Conservation (phyloP, 2,113 vertebrate genomes). For the Leucoraja erinaceus region DNA sequence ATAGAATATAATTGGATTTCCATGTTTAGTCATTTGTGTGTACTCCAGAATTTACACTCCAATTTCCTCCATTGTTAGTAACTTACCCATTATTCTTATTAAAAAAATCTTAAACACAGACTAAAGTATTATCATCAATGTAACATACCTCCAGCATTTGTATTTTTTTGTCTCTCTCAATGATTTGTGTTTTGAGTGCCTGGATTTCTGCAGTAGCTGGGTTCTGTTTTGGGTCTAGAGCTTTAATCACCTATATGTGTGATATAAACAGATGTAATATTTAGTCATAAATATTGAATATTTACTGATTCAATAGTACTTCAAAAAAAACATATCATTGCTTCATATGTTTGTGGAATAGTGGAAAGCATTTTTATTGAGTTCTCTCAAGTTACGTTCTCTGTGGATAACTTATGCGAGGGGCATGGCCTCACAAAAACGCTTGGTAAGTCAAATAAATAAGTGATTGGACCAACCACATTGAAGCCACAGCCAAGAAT, state of each 20-base stretch:
- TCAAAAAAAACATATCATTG: not conserved
- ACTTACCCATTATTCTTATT: not conserved
- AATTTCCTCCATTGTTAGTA: too few relatives aligned
- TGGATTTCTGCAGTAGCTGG: constrained; percentile 94
- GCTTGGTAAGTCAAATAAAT: not conserved
- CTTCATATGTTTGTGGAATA: not conserved
- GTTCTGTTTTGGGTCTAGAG: constrained; percentile 89
- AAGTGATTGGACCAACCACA: too few relatives aligned
- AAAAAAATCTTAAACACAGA: not conserved
- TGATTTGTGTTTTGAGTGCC: constrained; percentile 73
- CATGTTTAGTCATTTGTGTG: too few relatives aligned
- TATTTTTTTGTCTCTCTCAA: constrained; percentile 82
- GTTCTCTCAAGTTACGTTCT: not conserved
- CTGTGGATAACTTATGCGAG: not conserved
- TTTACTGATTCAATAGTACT: not conserved
- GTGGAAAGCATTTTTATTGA: not conserved
- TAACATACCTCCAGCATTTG: constrained; percentile 70
- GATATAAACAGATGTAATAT: not conserved
- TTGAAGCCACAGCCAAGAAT: too few relatives aligned
- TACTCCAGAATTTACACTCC: too few relatives aligned
- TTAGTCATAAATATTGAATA: too few relatives aligned
- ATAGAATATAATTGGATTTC: too few relatives aligned
- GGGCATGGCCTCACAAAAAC: not conserved
- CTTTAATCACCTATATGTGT: constrained; percentile 78
- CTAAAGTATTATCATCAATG: not conserved